Percentiles rank a stretch among this genome's conserved stretches.
phyloP scores from a whole-genome alignment of 2,888 invertebrate genomes.

The Zaprionus bogoriensis region DNA sequence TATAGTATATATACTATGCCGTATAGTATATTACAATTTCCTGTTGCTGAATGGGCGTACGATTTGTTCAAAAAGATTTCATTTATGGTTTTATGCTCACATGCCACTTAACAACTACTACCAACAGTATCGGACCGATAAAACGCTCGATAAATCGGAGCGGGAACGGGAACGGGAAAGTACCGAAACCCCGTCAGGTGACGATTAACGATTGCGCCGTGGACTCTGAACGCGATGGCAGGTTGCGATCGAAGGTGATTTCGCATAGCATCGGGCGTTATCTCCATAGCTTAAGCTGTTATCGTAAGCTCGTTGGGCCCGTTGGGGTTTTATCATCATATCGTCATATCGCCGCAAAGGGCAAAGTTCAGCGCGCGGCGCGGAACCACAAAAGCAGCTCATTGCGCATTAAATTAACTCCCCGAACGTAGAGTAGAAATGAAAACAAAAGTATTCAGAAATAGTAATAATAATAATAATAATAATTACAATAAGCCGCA shows the following conservation, averaged over 20 bases:
- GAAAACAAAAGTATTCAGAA: slow-evolving; percentile 3
- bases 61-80: slow-evolving; percentile 72
- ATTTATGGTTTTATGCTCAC: slow-evolving; percentile 72
- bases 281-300: slow-evolving; percentile 57
- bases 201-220: slow-evolving; percentile 7
- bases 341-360: slow-evolving; percentile 35
- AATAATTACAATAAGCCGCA: slow-evolving; percentile 2
- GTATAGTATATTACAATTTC: slow-evolving; percentile 11
- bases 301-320: slow-evolving; percentile 41
- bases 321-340: slow-evolving; percentile 62
- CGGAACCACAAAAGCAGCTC: slow-evolving; percentile 69
- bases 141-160: background rate
- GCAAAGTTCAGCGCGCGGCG: slow-evolving; percentile 63
- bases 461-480: slow-evolving; percentile 30
- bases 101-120: slow-evolving; percentile 77
- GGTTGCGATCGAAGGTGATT: slow-evolving; percentile 26
- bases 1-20: background rate
- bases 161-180: slow-evolving; percentile 5
- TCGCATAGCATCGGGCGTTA: slow-evolving; percentile 25
- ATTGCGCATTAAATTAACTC: slow-evolving; percentile 72
- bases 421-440: slow-evolving; percentile 10
- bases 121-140: slow-evolving; percentile 29
- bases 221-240: slow-evolving; percentile 61
- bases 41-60: slow-evolving; percentile 10
- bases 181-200: slow-evolving; percentile 3